phyloP scores from a whole-genome alignment of 92 coral and sea anemone genomes.

The Epizoanthus stellaris region DNA sequence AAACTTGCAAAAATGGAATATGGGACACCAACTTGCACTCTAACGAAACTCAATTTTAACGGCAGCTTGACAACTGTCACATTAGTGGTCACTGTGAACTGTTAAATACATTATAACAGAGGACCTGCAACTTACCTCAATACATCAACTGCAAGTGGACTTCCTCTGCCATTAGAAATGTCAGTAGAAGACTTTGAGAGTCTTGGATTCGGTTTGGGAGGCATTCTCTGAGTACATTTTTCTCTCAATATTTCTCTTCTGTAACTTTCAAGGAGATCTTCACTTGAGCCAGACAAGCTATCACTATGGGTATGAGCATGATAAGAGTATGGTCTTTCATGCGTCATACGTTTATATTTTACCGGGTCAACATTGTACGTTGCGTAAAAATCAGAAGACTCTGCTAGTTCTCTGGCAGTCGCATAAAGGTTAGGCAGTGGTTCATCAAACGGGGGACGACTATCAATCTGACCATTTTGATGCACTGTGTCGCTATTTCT shows the following conservation, averaged over 20 bases:
- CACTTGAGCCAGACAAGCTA: constrained; percentile 83
- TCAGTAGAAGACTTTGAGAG: constrained; percentile 69
- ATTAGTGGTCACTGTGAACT: neutral
- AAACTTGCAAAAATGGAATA: too few relatives aligned
- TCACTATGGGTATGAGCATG: constrained; percentile 53
- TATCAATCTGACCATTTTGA: constrained; percentile 41
- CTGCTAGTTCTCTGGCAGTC: constrained; percentile 68
- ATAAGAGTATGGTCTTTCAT: constrained; percentile 31
- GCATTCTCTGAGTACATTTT: neutral
- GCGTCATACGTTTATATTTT: constrained; percentile 48
- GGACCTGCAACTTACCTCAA: constrained; percentile 64
- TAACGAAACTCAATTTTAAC: too few relatives aligned
- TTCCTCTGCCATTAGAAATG: constrained; percentile 76
- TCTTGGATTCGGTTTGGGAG: constrained; percentile 45
- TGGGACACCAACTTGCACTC: too few relatives aligned
- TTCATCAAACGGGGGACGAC: neutral
- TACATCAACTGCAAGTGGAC: constrained; percentile 69
- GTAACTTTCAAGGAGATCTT: constrained; percentile 79
- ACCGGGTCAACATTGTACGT: constrained; percentile 81
- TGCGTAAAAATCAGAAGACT: constrained; percentile 75
- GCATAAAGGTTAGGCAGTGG: constrained; percentile 72
- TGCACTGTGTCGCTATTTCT: constrained; percentile 20
- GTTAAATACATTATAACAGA: neutral
- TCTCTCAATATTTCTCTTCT: constrained; percentile 47
- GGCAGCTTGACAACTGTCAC: too few relatives aligned